Evolutionary conservation across 2,113 vertebrate genomes (phyloP).

Genomic region (Chiloscyllium plagiosum): DNA sequence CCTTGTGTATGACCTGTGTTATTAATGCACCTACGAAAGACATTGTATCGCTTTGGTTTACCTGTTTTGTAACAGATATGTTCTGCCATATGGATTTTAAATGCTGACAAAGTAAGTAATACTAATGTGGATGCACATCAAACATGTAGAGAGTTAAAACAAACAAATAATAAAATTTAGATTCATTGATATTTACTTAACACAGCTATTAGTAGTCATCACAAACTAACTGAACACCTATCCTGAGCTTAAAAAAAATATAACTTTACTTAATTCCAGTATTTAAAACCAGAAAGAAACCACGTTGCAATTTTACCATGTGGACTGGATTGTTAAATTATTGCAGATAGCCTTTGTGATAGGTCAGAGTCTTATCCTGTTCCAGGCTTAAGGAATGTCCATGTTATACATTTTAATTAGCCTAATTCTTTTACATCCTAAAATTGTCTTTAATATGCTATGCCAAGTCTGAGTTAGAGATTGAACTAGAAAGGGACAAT

Average conservation of each 20-base stretch:
- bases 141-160: neutral
- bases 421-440: neutral
- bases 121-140: neutral
- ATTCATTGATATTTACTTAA: conserved; percentile 12
- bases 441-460: neutral
- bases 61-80: neutral
- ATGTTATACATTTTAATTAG: neutral
- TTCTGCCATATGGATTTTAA: conserved; percentile 1
- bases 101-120: neutral
- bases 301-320: neutral
- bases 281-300: neutral
- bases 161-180: conserved; percentile 24
- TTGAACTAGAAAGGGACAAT: neutral
- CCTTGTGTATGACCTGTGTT: conserved; percentile 16
- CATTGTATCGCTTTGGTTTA: neutral
- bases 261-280: neutral
- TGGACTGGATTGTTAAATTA: neutral
- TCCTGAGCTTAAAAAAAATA: neutral
- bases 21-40: neutral
- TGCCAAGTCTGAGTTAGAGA: neutral
- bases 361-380: neutral
- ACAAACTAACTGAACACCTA: neutral
- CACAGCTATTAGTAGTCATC: neutral
- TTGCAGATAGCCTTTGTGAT: neutral
- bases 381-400: neutral